Percentiles rank a stretch among this genome's conserved stretches.
phyloP scores from a whole-genome alignment of 2,888 invertebrate genomes.

The Luperina testacea region DNA sequence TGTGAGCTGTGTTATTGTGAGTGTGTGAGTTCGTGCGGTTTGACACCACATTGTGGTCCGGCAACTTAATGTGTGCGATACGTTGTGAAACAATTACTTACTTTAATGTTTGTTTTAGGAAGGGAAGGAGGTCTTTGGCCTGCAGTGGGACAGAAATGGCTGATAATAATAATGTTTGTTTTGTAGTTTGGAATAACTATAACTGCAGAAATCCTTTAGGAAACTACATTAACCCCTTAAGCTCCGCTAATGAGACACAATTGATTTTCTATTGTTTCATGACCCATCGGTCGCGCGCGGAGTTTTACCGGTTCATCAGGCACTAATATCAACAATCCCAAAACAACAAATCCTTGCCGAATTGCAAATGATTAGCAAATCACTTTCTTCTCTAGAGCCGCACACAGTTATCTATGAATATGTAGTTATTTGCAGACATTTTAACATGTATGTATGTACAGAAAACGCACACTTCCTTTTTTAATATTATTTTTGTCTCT shows the following conservation, averaged over 20 bases:
- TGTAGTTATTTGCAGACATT: too few species aligned
- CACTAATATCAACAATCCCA: neutral
- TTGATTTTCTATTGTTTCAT: too few species aligned
- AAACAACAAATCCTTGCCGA: neutral
- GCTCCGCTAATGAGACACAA: too few species aligned
- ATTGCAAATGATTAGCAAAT: too few species aligned
- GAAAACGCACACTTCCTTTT: neutral
- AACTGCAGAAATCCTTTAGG: neutral
- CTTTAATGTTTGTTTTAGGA: neutral
- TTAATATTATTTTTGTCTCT: neutral
- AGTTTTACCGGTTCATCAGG: neutral
- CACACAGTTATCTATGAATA: neutral
- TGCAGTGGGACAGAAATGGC: too few species aligned
- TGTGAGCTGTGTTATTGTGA: neutral
- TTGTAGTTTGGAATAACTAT: neutral
- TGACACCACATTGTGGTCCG: neutral
- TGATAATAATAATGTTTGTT: too few species aligned
- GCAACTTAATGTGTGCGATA: neutral
- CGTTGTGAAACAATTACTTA: constrained; percentile 3
- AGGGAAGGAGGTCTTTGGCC: too few species aligned
- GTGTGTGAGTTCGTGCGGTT: too few species aligned
- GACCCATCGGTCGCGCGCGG: too few species aligned
- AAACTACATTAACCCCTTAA: neutral
- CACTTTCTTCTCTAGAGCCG: neutral
- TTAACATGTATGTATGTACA: too few species aligned